These are phyloP conservation scores for Myiopsitta monachus DNA, from an alignment of 2,113 vertebrate species.

Conservation along the genomic window DNA sequence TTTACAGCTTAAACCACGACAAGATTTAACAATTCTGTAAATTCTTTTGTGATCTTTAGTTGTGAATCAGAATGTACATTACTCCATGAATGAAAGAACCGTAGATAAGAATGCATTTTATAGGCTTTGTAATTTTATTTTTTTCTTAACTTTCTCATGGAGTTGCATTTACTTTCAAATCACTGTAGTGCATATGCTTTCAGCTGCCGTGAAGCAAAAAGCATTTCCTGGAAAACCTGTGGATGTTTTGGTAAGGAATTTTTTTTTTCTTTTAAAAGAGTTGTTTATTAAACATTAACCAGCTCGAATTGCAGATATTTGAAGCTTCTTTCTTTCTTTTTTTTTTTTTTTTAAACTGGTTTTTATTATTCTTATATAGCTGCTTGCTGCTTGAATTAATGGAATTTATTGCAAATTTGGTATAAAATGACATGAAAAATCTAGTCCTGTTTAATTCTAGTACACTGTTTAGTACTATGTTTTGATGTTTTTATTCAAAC, in stretches of 20 bases:
- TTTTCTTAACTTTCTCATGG: background rate
- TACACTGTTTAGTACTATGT: background rate
- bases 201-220: background rate
- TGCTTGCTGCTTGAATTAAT: background rate
- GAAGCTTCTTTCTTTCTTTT: background rate
- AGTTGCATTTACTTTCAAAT: background rate
- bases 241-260: background rate
- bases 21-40: background rate
- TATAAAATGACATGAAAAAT: background rate
- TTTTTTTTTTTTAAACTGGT: background rate
- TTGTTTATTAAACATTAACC: background rate
- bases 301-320: background rate
- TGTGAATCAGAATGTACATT: background rate
- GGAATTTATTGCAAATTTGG: background rate
- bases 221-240: background rate
- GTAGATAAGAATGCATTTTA: background rate
- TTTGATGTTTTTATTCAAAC: background rate
- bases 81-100: background rate
- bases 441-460: background rate
- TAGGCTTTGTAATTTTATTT: background rate
- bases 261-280: background rate
- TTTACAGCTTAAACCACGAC: no score
- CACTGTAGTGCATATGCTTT: background rate
- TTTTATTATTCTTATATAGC: background rate
- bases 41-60: background rate